Percentiles rank a stretch among this genome's conserved stretches.
These are phyloP conservation scores for Rhyacophila evoluta DNA, from an alignment of 2,888 invertebrate species.

Conservation along the genomic window DNA sequence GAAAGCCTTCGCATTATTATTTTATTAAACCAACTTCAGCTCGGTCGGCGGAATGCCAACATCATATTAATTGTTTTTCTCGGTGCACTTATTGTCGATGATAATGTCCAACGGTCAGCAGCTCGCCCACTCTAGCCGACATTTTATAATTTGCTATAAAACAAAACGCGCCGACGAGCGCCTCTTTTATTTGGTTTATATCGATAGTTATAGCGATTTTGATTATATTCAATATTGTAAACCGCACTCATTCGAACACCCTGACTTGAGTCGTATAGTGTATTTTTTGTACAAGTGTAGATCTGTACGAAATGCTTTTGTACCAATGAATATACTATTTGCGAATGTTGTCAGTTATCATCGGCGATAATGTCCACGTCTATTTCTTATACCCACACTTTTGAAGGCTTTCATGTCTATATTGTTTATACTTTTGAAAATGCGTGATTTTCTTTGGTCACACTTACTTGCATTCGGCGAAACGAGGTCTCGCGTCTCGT, in stretches of 20 bases:
- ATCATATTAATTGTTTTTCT: background rate
- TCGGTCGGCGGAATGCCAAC: background rate
- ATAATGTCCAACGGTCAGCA: background rate
- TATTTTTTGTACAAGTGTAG: background rate
- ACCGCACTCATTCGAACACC: constrained; percentile 12
- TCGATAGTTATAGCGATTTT: background rate
- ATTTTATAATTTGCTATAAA: background rate
- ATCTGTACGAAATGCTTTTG: background rate
- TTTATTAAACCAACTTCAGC: constrained; percentile 15
- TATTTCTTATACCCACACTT: constrained; percentile 55
- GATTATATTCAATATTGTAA: background rate
- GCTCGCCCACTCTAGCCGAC: background rate
- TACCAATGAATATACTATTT: background rate
- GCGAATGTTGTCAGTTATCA: constrained; percentile 19
- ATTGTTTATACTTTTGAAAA: background rate
- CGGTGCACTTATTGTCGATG: background rate
- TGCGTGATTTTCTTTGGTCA: background rate
- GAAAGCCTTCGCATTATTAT: constrained; percentile 46
- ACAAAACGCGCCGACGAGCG: background rate
- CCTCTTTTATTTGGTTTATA: background rate
- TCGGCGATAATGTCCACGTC: background rate
- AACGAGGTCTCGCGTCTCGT: background rate
- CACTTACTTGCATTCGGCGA: constrained; percentile 1
- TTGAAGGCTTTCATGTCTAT: constrained; percentile 59
- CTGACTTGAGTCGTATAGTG: background rate